Percentiles rank a stretch among this genome's conserved stretches.
Conservation (phyloP, 2,888 invertebrate species). For the Trissolcus japonicus region DNA sequence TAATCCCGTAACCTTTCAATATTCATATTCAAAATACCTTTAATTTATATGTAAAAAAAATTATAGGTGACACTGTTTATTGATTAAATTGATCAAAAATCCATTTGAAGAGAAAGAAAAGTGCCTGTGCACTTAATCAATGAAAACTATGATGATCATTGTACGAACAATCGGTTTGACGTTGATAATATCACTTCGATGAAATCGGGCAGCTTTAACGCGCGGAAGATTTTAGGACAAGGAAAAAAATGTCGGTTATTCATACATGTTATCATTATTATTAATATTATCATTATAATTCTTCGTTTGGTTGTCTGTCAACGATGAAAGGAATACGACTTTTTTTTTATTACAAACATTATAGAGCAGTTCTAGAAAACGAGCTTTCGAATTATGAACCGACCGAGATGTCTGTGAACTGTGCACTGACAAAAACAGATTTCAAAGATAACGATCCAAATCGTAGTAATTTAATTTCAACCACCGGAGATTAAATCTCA, state of each 20-base stretch:
- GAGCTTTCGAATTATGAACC: background rate
- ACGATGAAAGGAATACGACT: conserved; percentile 8
- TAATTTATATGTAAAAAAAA: too few relatives aligned
- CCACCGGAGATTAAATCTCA: too few relatives aligned
- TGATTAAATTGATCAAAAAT: background rate
- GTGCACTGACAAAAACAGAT: conserved; percentile 1
- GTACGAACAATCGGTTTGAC: conserved; percentile 28
- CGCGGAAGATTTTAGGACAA: conserved; percentile 36
- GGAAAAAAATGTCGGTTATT: conserved; percentile 32
- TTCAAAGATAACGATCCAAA: too few relatives aligned
- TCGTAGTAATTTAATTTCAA: too few relatives aligned
- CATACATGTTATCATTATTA: conserved; percentile 32
- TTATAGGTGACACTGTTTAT: background rate
- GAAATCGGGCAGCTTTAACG: conserved; percentile 34
- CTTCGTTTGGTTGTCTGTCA: conserved; percentile 25
- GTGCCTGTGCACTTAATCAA: background rate
- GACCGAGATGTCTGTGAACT: background rate
- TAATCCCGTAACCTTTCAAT: background rate
- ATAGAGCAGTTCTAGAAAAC: conserved; percentile 19
- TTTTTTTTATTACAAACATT: conserved; percentile 22
- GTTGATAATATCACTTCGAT: conserved; percentile 27
- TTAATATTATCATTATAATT: conserved; percentile 42
- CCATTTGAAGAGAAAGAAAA: too few relatives aligned
- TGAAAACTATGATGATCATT: conserved; percentile 13
- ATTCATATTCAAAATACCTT: too few relatives aligned